Base-by-base conservation (phyloP, 2,113 vertebrate genomes). In the Probosciger aterrimus region DNA sequence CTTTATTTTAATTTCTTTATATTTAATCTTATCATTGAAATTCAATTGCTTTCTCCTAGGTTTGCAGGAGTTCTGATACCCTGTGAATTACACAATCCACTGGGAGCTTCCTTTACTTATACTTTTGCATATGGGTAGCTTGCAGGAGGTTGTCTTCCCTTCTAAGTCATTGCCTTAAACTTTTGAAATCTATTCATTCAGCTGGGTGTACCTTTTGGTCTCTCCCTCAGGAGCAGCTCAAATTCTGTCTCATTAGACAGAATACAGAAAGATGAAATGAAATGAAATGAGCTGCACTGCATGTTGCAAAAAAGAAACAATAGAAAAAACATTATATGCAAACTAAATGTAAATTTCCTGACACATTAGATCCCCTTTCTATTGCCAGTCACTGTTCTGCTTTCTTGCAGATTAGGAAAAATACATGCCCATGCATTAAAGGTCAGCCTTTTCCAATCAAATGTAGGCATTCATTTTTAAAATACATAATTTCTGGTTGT, bases 21-120 rank as follows among this genome's bases (percentile, higher is more conserved):
- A 71, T 82, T 88, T 80, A 90, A 68, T 79, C 39, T 76, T 93
- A 65, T 85, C 24, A 39, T 17, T 79, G 69, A 88, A 96, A 96
- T 88, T 65, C 63, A 90, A 2, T 49, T 77, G 62, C 43, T 84
- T 94, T 94, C 76, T 92, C 73, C 10, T 62, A 24, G 59, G 63
- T 44, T 64, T 79, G 49, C 14, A 49, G 46, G 55, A 81, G 35
- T 75, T 74, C 68, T 82, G 31, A 53, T 69, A 85, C 13, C 25
- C 27, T 68, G 35, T 1, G 7, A 86, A 85, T 90, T 70, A 67
- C 3, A 33, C 50, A 85, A 18, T 41, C 92, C 31, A 24, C n/a
- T 83, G 76, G 67, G 84, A 95, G 60, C 46, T 84, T 94, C n/a
- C 49, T 86, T 90, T 84, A 82, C 24, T 90, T 92, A 65, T 14